These are phyloP conservation scores for Argyrosomus regius DNA, from an alignment of 2,797 vertebrate genomes.

Conservation along the genomic window DNA sequence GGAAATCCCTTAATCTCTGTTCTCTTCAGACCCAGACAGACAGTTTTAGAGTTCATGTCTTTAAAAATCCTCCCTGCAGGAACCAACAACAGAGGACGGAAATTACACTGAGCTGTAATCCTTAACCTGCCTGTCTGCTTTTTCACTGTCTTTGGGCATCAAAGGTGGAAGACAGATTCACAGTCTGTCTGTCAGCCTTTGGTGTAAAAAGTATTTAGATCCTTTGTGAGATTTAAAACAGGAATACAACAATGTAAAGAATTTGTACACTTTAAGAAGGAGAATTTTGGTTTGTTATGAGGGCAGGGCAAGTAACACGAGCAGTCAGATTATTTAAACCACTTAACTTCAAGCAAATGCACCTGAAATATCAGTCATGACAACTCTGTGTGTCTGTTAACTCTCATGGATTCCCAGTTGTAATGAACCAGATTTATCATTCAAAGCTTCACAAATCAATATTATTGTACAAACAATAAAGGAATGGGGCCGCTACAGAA, in stretches of 20 bases:
- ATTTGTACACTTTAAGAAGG: background rate
- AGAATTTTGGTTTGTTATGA: background rate
- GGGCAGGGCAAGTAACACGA: background rate
- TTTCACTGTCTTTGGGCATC: background rate
- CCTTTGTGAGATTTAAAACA: background rate
- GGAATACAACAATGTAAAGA: background rate
- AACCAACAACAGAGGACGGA: conserved; percentile 37
- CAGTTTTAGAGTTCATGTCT: conserved; percentile 33
- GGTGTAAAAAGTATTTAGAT: background rate
- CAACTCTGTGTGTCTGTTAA: background rate
- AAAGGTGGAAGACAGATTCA: background rate
- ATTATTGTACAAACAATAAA: background rate
- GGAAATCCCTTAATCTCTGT: conserved; percentile 31
- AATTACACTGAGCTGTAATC: conserved; percentile 53
- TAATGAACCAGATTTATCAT: background rate
- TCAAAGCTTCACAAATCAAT: background rate
- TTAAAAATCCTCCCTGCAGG: conserved; percentile 27
- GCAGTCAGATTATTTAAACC: background rate
- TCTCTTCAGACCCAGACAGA: conserved; percentile 4
- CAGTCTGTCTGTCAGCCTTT: background rate
- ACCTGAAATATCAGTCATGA: background rate
- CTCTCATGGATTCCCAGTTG: too few species aligned
- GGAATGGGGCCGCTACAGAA: background rate
- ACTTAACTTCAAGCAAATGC: background rate
- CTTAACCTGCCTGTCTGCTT: conserved; percentile 34